Conservation (phyloP, 2,113 vertebrate species). For the Mixornis gularis region DNA sequence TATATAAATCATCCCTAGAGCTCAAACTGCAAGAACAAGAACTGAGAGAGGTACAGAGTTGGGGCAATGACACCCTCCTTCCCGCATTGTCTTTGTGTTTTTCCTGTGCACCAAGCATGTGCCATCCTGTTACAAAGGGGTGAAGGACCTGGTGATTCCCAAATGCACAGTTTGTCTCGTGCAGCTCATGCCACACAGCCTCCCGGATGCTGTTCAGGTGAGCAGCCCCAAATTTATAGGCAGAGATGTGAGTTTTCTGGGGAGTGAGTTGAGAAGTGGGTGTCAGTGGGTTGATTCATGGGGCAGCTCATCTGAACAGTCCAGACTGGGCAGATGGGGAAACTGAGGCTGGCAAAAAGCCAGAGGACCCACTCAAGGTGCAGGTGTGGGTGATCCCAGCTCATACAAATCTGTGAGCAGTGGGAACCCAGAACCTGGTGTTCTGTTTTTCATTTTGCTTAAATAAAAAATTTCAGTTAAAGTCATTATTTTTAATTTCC, state of each 20-base stretch:
- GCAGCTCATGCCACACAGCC: background rate
- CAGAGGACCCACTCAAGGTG: accelerated
- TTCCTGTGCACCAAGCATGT: background rate
- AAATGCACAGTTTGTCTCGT: accelerated
- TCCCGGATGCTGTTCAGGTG: background rate
- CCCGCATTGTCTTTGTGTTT: accelerated
- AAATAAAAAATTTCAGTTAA: background rate
- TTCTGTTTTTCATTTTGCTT: background rate
- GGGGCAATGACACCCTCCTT: background rate
- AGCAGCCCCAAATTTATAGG: background rate
- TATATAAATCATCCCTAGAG: background rate
- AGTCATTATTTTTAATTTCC: background rate
- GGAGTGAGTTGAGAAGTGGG: background rate
- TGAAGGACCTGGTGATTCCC: background rate
- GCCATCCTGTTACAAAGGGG: background rate
- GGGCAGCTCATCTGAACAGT: background rate
- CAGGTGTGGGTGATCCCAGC: accelerated
- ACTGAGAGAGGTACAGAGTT: background rate
- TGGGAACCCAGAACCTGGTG: background rate
- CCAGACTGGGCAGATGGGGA: background rate
- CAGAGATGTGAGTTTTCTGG: background rate
- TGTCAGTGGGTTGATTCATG: background rate
- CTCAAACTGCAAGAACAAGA: background rate
- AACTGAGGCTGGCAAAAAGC: background rate
- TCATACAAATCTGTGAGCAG: background rate